Conservation (phyloP, 2,113 vertebrate species). For the Neodontobutis hainanensis region DNA sequence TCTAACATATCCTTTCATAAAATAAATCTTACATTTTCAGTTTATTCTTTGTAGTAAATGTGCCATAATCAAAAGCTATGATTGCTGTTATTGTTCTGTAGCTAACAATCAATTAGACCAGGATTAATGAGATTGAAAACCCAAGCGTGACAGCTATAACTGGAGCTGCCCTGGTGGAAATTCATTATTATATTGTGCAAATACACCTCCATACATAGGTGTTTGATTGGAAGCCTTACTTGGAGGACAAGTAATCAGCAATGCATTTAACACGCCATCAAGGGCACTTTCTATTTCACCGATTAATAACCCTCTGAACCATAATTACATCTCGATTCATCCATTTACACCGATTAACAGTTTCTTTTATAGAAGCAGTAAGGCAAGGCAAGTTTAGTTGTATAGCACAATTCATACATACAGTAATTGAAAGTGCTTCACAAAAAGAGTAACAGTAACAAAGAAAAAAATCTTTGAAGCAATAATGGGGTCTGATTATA, state of each 20-base stretch:
- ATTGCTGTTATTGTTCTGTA: neutral
- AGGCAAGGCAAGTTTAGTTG: too few species aligned
- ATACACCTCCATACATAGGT: constrained; percentile 29
- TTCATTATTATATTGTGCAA: constrained; percentile 28
- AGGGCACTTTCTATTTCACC: constrained; percentile 44
- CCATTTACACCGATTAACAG: constrained; percentile 25
- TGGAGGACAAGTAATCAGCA: constrained; percentile 54
- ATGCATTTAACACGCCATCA: constrained; percentile 47
- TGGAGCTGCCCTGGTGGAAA: constrained; percentile 20
- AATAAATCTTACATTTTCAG: too few species aligned
- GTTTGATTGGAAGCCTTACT: constrained; percentile 54
- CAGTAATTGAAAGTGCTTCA: too few species aligned
- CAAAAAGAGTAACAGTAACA: constrained; percentile 4
- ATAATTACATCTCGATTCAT: constrained; percentile 60
- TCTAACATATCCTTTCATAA: too few species aligned
- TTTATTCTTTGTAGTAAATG: too few species aligned
- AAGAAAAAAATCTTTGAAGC: constrained; percentile 29
- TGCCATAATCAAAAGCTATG: neutral
- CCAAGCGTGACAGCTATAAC: neutral
- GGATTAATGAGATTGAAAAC: constrained; percentile 11
- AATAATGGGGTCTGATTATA: neutral
- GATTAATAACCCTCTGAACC: constrained; percentile 46
- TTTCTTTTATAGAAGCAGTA: constrained; percentile 14
- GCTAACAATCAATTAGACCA: constrained; percentile 5
- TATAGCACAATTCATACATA: too few species aligned